Evolutionary conservation across 2,888 invertebrate species (phyloP).

Genomic region (Clusia tigrina): DNA sequence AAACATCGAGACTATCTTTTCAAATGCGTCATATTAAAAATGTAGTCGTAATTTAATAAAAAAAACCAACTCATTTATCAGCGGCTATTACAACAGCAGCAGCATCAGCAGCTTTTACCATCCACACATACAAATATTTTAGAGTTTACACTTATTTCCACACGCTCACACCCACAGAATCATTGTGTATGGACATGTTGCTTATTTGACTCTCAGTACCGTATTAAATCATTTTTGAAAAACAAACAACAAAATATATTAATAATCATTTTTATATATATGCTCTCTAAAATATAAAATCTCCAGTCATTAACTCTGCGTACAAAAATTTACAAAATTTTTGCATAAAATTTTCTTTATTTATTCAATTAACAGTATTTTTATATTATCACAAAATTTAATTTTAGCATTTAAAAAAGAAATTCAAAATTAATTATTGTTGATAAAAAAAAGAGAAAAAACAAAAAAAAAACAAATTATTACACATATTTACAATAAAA

Average conservation of each 20-base stretch:
- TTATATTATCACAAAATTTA: slow-evolving; percentile 20
- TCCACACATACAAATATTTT: slow-evolving; percentile 10
- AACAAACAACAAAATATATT: background rate
- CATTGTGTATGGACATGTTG: slow-evolving; percentile 7
- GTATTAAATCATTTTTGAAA: background rate
- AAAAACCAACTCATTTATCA: background rate
- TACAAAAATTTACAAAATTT: slow-evolving; percentile 36
- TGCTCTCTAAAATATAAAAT: slow-evolving; percentile 47
- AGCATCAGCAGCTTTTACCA: background rate
- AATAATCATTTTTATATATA: slow-evolving; percentile 16
- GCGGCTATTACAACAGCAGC: background rate
- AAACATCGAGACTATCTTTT: slow-evolving; percentile 55
- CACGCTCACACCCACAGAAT: slow-evolving; percentile 15
- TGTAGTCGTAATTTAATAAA: background rate
- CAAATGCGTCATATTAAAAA: slow-evolving; percentile 45
- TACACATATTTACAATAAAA: background rate
- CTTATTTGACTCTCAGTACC: slow-evolving; percentile 9
- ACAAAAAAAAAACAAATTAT: background rate
- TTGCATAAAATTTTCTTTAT: slow-evolving; percentile 30
- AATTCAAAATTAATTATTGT: slow-evolving; percentile 36
- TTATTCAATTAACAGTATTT: slow-evolving; percentile 19
- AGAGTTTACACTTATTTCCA: slow-evolving; percentile 10
- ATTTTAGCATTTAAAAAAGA: slow-evolving; percentile 10
- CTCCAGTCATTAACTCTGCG: slow-evolving; percentile 61
- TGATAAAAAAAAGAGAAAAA: background rate